Evolutionary conservation across 2,888 invertebrate species (phyloP).

Genomic region (Drosophila mulleri): DNA sequence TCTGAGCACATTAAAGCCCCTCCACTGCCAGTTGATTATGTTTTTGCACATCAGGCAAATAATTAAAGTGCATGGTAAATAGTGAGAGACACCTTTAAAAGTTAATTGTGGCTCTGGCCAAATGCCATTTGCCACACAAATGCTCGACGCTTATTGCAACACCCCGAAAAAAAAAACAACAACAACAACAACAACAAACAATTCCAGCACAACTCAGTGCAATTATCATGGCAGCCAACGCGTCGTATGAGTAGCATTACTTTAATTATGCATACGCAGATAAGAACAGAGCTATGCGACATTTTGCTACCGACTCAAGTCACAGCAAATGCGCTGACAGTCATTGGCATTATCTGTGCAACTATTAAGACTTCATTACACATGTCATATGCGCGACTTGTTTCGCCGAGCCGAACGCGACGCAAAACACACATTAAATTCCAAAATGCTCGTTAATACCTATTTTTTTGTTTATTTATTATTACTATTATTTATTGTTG

Average conservation of each 20-base stretch:
- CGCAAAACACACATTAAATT: conserved; percentile 61
- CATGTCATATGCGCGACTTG: conserved; percentile 77
- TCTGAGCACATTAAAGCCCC: conserved; percentile 32
- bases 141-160: conserved; percentile 35
- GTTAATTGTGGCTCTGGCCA: conserved; percentile 33
- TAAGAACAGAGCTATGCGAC: conserved; percentile 53
- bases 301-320: conserved; percentile 35
- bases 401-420: conserved; percentile 24
- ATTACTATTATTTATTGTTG: conserved; percentile 28
- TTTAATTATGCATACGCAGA: conserved; percentile 71
- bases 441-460: conserved; percentile 69
- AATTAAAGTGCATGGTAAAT: conserved; percentile 34
- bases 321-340: conserved; percentile 34
- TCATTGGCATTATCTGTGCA: conserved; percentile 69
- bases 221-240: conserved; percentile 53
- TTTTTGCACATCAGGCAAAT: conserved; percentile 37
- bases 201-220: conserved; percentile 36
- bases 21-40: conserved; percentile 27
- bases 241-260: conserved; percentile 75
- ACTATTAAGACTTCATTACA: conserved; percentile 81
- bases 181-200: too few relatives aligned
- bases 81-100: conserved; percentile 18
- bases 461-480: conserved; percentile 16
- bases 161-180: conserved; percentile 4
- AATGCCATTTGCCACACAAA: conserved; percentile 26